phyloP scores from a whole-genome alignment of 2,888 invertebrate species.

The Polietes domitor region DNA sequence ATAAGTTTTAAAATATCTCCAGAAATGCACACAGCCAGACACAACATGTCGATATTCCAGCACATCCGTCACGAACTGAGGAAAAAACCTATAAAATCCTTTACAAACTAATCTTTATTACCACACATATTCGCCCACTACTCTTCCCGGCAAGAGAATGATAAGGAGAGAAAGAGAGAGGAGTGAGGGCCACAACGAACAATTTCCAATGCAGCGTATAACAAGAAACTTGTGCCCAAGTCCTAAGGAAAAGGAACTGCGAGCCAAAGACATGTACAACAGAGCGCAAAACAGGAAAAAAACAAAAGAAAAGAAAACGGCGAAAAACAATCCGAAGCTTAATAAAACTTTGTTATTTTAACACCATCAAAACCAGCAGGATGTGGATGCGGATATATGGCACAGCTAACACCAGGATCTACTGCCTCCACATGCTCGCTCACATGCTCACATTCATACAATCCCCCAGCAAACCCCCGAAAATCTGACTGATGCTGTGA shows the following conservation, averaged over 20 bases:
- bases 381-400: not conserved
- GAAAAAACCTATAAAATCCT: constrained; percentile 45
- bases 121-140: constrained; percentile 52
- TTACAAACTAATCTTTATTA: constrained; percentile 62
- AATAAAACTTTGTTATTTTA: constrained; percentile 66
- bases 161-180: too few relatives aligned
- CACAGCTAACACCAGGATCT: constrained; percentile 1
- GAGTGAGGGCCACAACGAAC: too few relatives aligned
- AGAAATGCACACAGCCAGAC: constrained; percentile 18
- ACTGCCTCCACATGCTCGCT: not conserved
- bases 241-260: constrained; percentile 35
- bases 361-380: constrained; percentile 39
- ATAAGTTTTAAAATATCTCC: constrained; percentile 21
- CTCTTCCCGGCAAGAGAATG: constrained; percentile 17
- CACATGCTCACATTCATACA: not conserved
- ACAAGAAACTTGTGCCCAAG: constrained; percentile 34
- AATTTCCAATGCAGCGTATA: too few relatives aligned
- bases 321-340: constrained; percentile 56
- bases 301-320: not conserved
- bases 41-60: not conserved
- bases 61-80: not conserved
- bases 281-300: constrained; percentile 1
- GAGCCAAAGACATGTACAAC: constrained; percentile 48
- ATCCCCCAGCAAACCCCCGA: not conserved
- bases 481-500: constrained; percentile 63